Evolutionary conservation across 2,113 vertebrate species (phyloP).

Genomic region (Anolis carolinensis): DNA sequence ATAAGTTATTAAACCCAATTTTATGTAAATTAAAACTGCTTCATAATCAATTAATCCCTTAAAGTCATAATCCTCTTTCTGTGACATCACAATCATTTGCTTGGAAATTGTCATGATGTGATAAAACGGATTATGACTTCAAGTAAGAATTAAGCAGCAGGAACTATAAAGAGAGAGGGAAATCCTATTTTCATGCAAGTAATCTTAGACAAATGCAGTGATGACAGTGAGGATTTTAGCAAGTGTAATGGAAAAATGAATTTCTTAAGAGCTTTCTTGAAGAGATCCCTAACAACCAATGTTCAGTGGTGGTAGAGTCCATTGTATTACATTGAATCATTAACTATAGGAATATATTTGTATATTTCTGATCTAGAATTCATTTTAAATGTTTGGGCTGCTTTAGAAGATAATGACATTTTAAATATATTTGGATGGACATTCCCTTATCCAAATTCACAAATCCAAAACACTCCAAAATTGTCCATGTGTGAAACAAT

Average conservation of each 20-base stretch:
- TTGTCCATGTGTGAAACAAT: too few relatives aligned
- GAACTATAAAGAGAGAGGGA: conserved; percentile 46
- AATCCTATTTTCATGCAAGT: conserved; percentile 59
- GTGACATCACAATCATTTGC: conserved; percentile 62
- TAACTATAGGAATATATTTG: conserved; percentile 8
- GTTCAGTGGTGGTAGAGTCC: neutral
- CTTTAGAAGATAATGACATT: neutral
- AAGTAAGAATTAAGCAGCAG: conserved; percentile 62
- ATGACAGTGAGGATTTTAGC: conserved; percentile 38
- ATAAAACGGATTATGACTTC: conserved; percentile 62
- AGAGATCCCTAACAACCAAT: conserved; percentile 38
- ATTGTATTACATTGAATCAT: neutral
- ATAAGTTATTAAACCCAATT: conserved; percentile 27
- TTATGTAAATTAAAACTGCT: conserved; percentile 23
- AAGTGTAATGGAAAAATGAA: conserved; percentile 44
- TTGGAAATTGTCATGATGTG: conserved; percentile 57
- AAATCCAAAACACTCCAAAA: too few relatives aligned
- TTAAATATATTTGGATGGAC: neutral
- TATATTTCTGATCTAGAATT: conserved; percentile 14
- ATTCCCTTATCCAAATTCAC: too few relatives aligned
- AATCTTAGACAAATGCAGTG: conserved; percentile 58
- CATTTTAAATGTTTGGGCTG: neutral
- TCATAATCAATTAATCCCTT: conserved; percentile 48
- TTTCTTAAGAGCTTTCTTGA: neutral
- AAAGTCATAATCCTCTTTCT: conserved; percentile 56